Conservation (phyloP, 2,888 invertebrate species). For the Hirudinaria manillensis region DNA sequence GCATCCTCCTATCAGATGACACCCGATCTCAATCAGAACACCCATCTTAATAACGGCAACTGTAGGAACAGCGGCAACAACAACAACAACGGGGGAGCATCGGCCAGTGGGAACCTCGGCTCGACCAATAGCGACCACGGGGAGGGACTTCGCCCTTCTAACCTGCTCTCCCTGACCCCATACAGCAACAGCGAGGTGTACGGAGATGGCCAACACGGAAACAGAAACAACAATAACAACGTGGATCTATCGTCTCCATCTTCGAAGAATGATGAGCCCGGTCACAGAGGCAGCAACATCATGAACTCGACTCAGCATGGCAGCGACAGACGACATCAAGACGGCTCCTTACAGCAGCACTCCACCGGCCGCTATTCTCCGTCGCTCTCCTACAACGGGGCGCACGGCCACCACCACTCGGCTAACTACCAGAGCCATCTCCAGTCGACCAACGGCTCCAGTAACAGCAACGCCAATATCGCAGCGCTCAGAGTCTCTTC, state of each 20-base stretch:
- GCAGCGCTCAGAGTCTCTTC: conserved; percentile 3
- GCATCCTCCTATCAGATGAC: neutral
- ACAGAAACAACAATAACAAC: conserved; percentile 18
- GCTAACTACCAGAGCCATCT: neutral
- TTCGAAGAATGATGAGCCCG: neutral
- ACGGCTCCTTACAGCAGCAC: neutral
- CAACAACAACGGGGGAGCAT: neutral
- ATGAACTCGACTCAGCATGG: neutral
- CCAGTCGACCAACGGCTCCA: neutral
- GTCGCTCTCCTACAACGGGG: neutral
- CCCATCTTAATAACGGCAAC: neutral
- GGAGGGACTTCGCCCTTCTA: neutral
- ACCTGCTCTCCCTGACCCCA: neutral
- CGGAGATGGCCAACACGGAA: neutral
- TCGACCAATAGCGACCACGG: neutral
- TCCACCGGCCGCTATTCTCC: conserved; percentile 6
- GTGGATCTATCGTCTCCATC: conserved; percentile 7
- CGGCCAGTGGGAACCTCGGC: neutral
- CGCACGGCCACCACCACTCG: neutral
- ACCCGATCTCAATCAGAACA: conserved; percentile 4
- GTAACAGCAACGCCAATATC: neutral
- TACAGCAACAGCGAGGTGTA: neutral
- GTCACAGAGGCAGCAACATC: neutral
- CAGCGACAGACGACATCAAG: conserved; percentile 7
- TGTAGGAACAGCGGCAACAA: neutral